Evolutionary conservation across 2,888 invertebrate genomes (phyloP), one percentile per base, ranked within the genome.

Genomic region (Tetropium fuscum): DNA sequence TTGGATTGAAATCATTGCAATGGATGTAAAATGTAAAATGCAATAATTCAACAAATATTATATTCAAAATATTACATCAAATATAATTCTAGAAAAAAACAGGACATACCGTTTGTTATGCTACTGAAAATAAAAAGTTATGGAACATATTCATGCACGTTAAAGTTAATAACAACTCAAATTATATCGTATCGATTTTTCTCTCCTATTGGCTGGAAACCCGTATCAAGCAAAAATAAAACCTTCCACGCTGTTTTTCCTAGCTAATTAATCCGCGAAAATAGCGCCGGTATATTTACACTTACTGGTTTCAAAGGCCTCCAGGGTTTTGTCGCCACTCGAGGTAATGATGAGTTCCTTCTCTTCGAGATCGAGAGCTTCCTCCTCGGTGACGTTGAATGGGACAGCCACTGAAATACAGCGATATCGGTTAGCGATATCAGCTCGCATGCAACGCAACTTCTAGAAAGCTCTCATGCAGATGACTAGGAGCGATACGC

Each of bases 221-320:
- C n/a, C n/a, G n/a, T 32, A 32, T 11, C 2, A 32, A 10, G 4
- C 11, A 6, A 1, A 32, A 32, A 32, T 32, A 32, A 5, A 13
- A n/a, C 10, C 16, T 2, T 43, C 6, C 0, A 8, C 13, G 3
- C 8, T 4, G 18, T n/a, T 20, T 2, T 6, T 8, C 8, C 13
- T 13, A 25, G 7, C 7, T 15, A 25, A 43, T 10, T 25, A 25
- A 43, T 15, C 11, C 8, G 1, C 8, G 16, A n/a, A 43, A 25
- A 8, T 15, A 27, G 7, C 3, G 8, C 11, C 22, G 1, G 5
- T 15, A 1, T 22, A 16, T 13, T 11, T 13, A 27, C 44, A 80
- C 83, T 80, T 83, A 87, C 87, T 86, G 70, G 87, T 86, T 81
- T 86, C 86, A 72, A 86, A 85, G 66, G 84, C 82, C 64, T 83